These are phyloP conservation scores for silkworm (Bombyx mori) DNA, from an alignment of 1,140 invertebrate genomes.

Conservation along the genomic window DNA sequence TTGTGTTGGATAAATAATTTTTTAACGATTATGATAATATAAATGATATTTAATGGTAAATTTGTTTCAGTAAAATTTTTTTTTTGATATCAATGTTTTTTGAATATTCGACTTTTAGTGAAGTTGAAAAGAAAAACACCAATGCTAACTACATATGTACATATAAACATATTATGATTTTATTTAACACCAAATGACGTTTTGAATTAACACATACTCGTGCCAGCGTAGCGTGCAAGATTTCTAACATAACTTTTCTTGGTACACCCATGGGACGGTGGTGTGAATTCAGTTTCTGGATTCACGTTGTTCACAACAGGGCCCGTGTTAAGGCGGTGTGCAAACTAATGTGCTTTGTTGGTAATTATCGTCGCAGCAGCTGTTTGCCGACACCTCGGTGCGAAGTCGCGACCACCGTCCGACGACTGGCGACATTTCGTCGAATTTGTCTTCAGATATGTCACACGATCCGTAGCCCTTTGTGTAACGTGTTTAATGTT, in stretches of 20 bases:
- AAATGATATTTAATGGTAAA: too few species aligned
- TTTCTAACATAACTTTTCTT: conserved; percentile 14
- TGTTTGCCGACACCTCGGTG: conserved; percentile 58
- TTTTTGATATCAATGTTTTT: too few species aligned
- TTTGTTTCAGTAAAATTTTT: too few species aligned
- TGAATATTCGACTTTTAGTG: too few species aligned
- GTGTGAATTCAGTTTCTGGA: conserved; percentile 20
- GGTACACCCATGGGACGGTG: conserved; percentile 13
- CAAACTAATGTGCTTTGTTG: conserved; percentile 56
- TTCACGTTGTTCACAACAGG: conserved; percentile 17
- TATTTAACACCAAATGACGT: too few species aligned
- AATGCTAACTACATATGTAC: too few species aligned
- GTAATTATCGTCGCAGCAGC: conserved; percentile 60
- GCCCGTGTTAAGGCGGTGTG: conserved; percentile 34
- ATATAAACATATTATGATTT: too few species aligned
- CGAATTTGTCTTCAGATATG: conserved; percentile 38
- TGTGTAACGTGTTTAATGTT: conserved; percentile 31
- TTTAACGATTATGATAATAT: too few species aligned
- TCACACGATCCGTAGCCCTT: conserved; percentile 29
- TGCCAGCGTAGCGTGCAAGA: not conserved
- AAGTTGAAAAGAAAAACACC: too few species aligned
- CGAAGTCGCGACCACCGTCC: conserved; percentile 63
- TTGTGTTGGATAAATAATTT: too few species aligned
- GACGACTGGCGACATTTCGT: conserved; percentile 49
- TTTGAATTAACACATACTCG: too few species aligned